Evolutionary conservation across 2,113 vertebrate species (phyloP), one percentile per base, ranked within the genome.

Genomic region (Tupaia chinensis): DNA sequence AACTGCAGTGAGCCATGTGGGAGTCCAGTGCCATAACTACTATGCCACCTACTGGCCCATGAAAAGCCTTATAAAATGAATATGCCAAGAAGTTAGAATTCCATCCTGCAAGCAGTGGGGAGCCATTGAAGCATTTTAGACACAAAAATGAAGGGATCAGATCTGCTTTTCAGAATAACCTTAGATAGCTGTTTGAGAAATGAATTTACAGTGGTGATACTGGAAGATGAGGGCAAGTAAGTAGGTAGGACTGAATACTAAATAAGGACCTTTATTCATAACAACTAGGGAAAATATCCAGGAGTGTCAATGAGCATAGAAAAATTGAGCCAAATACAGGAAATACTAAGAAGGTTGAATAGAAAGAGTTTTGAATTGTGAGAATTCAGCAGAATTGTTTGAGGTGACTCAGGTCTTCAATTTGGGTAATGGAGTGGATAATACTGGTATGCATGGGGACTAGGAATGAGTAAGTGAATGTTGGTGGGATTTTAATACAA

Each of bases 171-270:
- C 19, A 32, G 32, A 68, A 80, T 17, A 58, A 60, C 17, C 68
- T 92, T 23, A 63, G 89, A 65, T 22, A 83, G 25, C 54, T 93
- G n/a, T 80, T 92, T 85, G 73, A 34, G 87, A 90, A 69, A 94
- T 29, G 9, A 69, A 82, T 79, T 63, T 60, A 85, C 25, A 29
- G 20, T 92, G 32, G 65, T 79, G 85, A 69, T 29, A 8, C 44
- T 44, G 27, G 53, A 20, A 82, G 83, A 81, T 25, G 9, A 53
- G 16, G 29, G 15, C 27, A 82, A 34, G 72, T 32, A n/a, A 44
- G n/a, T 63, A 10, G 11, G 5, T 73, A 66, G 27, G 61, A 44
- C 20, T 34, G 9, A 27, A 70, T 0, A 77, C 32, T 12, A 76
- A 86, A 82, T 17, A 70, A 91, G 44, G 13, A 82, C 9, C 14